Percentiles rank a stretch among this genome's conserved stretches.
phyloP scores from a whole-genome alignment of 92 coral and sea anemone genomes.

The Pocillopora meandrina region DNA sequence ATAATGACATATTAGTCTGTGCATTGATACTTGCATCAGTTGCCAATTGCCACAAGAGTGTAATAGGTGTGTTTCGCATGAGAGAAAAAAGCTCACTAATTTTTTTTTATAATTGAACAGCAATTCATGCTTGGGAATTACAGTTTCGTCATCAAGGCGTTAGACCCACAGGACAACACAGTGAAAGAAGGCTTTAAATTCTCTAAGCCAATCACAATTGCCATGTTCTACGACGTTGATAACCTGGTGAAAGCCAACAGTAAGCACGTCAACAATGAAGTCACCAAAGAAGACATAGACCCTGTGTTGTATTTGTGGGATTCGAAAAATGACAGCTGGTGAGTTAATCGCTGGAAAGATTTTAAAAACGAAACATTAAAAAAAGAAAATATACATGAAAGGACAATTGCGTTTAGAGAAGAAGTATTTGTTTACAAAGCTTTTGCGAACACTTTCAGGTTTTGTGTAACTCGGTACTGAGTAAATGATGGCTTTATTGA shows the following conservation, averaged over 20 bases:
- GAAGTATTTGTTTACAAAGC: no score
- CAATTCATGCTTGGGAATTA: slow-evolving; percentile 1
- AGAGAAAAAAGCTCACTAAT: no score
- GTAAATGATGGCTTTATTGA: no score
- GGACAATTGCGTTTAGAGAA: no score
- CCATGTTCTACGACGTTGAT: slow-evolving; percentile 97
- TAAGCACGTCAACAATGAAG: slow-evolving; percentile 75
- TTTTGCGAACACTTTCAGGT: no score
- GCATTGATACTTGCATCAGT: no score
- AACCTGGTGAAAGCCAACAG: slow-evolving; percentile 81
- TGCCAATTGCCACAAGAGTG: no score
- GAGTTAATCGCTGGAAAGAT: neutral
- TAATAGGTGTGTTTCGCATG: no score
- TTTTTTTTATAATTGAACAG: neutral
- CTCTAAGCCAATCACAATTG: slow-evolving; percentile 80
- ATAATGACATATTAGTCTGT: no score
- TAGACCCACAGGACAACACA: slow-evolving; percentile 55
- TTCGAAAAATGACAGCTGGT: slow-evolving; percentile 83
- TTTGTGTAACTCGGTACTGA: no score
- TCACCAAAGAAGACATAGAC: slow-evolving; percentile 78
- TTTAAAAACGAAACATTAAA: no score
- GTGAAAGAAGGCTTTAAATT: slow-evolving; percentile 73
- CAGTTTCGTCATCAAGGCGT: neutral
- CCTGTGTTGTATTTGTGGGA: slow-evolving; percentile 94
- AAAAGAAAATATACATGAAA: no score